Conservation (phyloP, 1,140 invertebrate genomes). For the Chelonus insularis region DNA sequence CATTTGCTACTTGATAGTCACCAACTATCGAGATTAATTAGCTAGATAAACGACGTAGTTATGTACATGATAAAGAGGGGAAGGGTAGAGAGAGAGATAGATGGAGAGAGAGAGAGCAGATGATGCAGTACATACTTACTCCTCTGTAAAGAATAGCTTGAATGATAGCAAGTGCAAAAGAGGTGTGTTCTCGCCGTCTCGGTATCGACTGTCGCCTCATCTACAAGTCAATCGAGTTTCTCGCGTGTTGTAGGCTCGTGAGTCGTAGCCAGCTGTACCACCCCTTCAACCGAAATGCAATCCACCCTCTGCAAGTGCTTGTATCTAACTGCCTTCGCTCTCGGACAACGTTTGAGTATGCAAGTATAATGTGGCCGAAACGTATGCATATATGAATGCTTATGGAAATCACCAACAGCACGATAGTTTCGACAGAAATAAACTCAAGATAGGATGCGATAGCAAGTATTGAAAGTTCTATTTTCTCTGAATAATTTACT, state of each 20-base stretch:
- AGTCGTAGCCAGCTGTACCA: constrained; percentile 39
- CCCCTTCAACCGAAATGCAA: constrained; percentile 28
- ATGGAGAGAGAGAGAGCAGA: constrained; percentile 12
- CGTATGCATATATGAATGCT: constrained; percentile 57
- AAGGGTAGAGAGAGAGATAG: constrained; percentile 4
- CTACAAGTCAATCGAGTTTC: constrained; percentile 59
- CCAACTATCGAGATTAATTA: constrained; percentile 57
- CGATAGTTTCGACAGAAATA: constrained; percentile 21
- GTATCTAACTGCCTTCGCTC: constrained; percentile 24
- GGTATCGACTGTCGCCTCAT: constrained; percentile 59
- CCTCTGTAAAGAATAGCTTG: neutral
- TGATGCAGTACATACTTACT: too few species aligned
- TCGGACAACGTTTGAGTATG: constrained; percentile 42
- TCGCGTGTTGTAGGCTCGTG: constrained; percentile 55
- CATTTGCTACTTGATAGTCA: constrained; percentile 19
- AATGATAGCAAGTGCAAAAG: neutral
- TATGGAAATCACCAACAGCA: constrained; percentile 50
- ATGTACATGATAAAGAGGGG: neutral
- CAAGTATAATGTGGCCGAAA: constrained; percentile 50
- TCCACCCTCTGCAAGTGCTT: constrained; percentile 31
- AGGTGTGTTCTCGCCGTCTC: constrained; percentile 33
- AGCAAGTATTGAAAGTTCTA: constrained; percentile 5
- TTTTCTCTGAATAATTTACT: neutral
- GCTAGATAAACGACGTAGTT: constrained; percentile 47
- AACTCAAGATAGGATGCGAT: constrained; percentile 16